These are phyloP conservation scores for Hyles euphorbiae DNA, from an alignment of 1,140 invertebrate genomes.

Conservation along the genomic window DNA sequence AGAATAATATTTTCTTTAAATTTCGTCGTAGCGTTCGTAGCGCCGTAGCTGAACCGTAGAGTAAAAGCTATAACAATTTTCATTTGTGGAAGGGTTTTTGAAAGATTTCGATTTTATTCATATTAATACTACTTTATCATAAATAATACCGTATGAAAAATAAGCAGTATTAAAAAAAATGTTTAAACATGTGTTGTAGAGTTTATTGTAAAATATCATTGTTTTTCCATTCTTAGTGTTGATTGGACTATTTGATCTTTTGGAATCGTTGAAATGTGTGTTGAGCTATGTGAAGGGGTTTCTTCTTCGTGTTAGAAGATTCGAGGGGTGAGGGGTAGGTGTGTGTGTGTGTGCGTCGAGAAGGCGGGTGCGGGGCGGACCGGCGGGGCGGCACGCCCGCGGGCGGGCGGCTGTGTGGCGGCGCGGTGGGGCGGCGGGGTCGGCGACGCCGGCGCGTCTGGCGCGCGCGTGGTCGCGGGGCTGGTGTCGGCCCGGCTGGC, in stretches of 20 bases:
- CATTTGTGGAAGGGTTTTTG: no score
- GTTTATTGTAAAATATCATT: no score
- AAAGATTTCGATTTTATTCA: no score
- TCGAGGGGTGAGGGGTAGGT: conserved; percentile 22
- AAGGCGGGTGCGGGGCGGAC: conserved; percentile 33
- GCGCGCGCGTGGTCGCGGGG: conserved; percentile 26
- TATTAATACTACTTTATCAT: no score
- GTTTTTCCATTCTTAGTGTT: no score
- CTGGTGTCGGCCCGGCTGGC: conserved; percentile 45
- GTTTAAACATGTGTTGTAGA: no score
- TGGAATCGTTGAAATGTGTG: no score
- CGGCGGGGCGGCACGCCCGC: conserved; percentile 28
- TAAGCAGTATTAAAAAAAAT: no score
- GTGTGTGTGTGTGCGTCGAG: conserved; percentile 18
- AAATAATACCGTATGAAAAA: no score
- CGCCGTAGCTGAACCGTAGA: conserved; percentile 12
- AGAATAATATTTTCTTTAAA: no score
- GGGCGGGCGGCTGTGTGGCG: conserved; percentile 28
- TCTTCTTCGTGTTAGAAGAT: conserved; percentile 4
- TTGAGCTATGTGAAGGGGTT: not conserved
- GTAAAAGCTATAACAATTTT: no score
- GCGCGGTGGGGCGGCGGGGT: conserved; percentile 25
- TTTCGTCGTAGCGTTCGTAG: conserved; percentile 13
- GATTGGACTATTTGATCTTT: no score
- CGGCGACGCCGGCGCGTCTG: conserved; percentile 58